These are phyloP conservation scores for Torymus aiolomorphi DNA, from an alignment of 2,888 invertebrate genomes.

Conservation along the genomic window DNA sequence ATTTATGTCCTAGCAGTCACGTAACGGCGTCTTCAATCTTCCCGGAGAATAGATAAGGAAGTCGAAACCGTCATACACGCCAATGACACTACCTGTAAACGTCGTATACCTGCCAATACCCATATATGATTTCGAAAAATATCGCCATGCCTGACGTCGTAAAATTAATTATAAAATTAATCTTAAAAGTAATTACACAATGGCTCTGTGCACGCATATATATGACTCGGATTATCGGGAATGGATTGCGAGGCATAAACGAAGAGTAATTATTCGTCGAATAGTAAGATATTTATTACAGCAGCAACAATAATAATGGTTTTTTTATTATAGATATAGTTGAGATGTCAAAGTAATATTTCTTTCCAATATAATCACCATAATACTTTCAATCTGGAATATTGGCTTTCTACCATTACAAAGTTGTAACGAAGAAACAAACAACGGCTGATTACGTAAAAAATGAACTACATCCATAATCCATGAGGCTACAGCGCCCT, in stretches of 20 bases:
- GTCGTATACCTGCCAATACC: neutral
- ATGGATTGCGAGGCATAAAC: too few species aligned
- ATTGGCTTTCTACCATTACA: too few species aligned
- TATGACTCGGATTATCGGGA: too few species aligned
- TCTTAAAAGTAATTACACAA: neutral
- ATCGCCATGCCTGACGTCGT: neutral
- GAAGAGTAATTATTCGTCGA: too few species aligned
- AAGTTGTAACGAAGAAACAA: neutral
- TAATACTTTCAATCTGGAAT: too few species aligned
- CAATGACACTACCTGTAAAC: constrained; percentile 25
- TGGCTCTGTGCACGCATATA: too few species aligned
- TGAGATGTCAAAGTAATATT: too few species aligned
- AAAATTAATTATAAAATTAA: constrained; percentile 19
- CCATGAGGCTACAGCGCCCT: too few species aligned
- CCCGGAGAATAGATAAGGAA: constrained; percentile 32
- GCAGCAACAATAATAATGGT: too few species aligned
- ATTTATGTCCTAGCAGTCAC: constrained; percentile 13
- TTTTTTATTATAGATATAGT: too few species aligned
- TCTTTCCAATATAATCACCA: too few species aligned
- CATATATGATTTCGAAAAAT: constrained; percentile 9
- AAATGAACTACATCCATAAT: neutral
- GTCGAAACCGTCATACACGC: constrained; percentile 6
- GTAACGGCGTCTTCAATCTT: constrained; percentile 25
- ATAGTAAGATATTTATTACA: too few species aligned
- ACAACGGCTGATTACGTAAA: neutral